phyloP scores from a whole-genome alignment of 2,888 invertebrate species.

The Maniola hyperantus region DNA sequence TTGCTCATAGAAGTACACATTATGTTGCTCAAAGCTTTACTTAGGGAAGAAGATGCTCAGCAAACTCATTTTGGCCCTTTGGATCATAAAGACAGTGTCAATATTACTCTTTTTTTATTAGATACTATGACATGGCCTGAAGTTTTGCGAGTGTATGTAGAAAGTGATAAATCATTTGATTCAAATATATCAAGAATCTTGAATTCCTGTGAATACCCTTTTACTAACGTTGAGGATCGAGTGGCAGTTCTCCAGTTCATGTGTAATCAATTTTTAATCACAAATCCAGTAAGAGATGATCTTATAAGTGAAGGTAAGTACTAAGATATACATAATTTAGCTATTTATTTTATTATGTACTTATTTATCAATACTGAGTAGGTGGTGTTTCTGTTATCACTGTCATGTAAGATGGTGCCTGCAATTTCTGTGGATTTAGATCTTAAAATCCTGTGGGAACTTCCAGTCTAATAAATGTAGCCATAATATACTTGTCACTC shows the following conservation, averaged over 20 bases:
- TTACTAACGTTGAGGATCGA: constrained; percentile 89
- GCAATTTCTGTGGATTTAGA: too few species aligned
- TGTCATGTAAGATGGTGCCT: too few species aligned
- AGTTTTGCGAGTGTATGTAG: constrained; percentile 93
- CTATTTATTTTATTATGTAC: too few species aligned
- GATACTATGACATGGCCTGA: constrained; percentile 99
- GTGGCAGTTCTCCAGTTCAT: constrained; percentile 93
- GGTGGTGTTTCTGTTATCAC: too few species aligned
- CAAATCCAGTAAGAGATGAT: constrained; percentile 96
- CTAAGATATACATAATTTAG: background rate
- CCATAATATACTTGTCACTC: too few species aligned
- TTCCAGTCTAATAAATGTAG: too few species aligned
- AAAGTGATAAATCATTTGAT: constrained; percentile 93
- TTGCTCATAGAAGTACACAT: constrained; percentile 97
- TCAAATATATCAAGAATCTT: constrained; percentile 87
- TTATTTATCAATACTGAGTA: too few species aligned
- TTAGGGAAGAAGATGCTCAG: constrained; percentile 96
- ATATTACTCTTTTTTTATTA: constrained; percentile 94
- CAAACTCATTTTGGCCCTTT: constrained; percentile 97
- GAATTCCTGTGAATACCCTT: constrained; percentile 93
- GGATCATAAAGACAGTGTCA: constrained; percentile 98
- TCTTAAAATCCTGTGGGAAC: too few species aligned
- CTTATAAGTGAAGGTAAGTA: constrained; percentile 93
- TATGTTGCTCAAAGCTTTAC: constrained; percentile 93
- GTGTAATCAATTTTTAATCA: constrained; percentile 96